A percentile compares a stretch with the other conserved stretches of the same genome.
Evolutionary conservation across 2,888 invertebrate genomes (phyloP).

Genomic region (Cotesia congregata): DNA sequence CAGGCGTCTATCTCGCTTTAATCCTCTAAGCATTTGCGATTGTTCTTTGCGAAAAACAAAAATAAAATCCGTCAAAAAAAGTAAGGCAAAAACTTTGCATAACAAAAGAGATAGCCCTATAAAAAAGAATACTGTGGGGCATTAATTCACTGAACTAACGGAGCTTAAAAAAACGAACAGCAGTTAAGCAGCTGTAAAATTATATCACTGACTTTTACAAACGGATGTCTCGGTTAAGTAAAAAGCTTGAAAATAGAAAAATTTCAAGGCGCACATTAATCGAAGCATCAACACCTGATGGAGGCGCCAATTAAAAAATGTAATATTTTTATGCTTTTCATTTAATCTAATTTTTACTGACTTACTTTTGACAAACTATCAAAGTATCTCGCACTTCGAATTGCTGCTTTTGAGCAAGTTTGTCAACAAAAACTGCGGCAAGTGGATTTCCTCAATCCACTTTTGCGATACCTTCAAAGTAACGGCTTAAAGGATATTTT

Average conservation of each 20-base stretch:
- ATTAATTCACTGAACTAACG: background rate
- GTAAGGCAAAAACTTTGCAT: background rate
- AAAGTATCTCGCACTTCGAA: background rate
- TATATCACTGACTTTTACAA: background rate
- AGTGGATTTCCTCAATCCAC: background rate
- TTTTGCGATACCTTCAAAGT: background rate
- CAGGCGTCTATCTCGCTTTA: constrained; percentile 18
- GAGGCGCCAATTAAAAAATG: background rate
- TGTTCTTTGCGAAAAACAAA: constrained; percentile 18
- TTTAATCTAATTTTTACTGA: background rate
- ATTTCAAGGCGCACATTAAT: background rate
- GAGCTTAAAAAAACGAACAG: background rate
- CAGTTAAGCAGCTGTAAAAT: background rate
- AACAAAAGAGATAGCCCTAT: background rate
- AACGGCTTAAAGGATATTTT: background rate
- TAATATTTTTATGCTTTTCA: background rate
- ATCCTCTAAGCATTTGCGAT: constrained; percentile 23
- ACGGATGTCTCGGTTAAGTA: background rate
- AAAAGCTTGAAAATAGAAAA: background rate
- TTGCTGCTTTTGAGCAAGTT: background rate
- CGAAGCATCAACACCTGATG: background rate
- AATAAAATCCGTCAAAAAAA: background rate
- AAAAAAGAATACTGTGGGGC: background rate
- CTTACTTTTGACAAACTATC: background rate
- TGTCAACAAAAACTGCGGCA: background rate